Evolutionary conservation across 2,888 invertebrate species (phyloP).

Genomic region (Amaurobius ferox): DNA sequence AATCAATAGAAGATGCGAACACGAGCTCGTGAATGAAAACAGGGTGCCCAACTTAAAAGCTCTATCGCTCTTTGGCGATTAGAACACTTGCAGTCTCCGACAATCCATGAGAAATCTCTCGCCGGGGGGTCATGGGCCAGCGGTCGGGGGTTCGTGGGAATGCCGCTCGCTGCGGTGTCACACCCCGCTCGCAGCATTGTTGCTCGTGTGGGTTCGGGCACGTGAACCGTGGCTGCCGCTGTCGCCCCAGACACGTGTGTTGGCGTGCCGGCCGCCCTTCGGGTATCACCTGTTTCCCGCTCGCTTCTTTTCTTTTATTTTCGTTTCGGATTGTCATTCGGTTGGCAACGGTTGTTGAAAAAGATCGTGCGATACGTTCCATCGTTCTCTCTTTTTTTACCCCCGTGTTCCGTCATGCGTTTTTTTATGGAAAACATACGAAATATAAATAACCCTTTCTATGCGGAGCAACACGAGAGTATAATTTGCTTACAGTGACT

Average conservation of each 20-base stretch:
- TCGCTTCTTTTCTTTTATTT: background rate
- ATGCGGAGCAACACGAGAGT: no score
- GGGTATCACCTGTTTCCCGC: slow-evolving; percentile 43
- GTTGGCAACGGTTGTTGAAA: slow-evolving; percentile 12
- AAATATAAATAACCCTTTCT: no score
- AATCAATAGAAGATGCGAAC: no score
- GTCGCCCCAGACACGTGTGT: slow-evolving; percentile 44
- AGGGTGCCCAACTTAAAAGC: no score
- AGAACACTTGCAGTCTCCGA: background rate
- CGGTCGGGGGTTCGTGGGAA: slow-evolving; percentile 71
- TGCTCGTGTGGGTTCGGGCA: slow-evolving; percentile 9
- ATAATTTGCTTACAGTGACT: no score
- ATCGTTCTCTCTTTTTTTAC: no score
- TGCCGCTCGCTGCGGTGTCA: slow-evolving; percentile 53
- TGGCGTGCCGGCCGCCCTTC: slow-evolving; percentile 32
- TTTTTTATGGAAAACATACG: no score
- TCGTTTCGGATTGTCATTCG: slow-evolving; percentile 2
- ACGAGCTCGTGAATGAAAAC: no score
- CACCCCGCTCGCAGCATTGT: slow-evolving; percentile 42
- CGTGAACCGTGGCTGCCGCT: slow-evolving; percentile 65
- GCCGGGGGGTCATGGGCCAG: slow-evolving; percentile 64
- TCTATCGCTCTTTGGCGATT: background rate
- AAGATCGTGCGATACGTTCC: no score
- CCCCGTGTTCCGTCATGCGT: no score
- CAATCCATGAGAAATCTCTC: background rate